A percentile compares a stretch with the other conserved stretches of the same genome.
These are phyloP conservation scores for Apotomis turbidana DNA, from an alignment of 2,888 invertebrate genomes.

Conservation along the genomic window DNA sequence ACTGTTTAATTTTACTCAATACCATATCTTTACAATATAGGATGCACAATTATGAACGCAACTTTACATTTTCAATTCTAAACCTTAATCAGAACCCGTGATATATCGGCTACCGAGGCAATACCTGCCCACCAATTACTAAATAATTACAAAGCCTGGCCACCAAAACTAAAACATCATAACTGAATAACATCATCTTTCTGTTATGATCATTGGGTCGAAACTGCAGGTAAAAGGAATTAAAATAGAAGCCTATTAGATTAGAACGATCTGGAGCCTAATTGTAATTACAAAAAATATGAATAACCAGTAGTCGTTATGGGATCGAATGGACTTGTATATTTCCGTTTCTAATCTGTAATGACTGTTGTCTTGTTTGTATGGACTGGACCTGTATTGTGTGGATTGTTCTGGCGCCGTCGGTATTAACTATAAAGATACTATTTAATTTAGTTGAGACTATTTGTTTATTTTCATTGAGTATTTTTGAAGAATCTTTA, in stretches of 20 bases:
- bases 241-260: constrained; percentile 34
- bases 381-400: not conserved
- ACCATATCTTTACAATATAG: not conserved
- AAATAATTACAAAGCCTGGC: constrained; percentile 75
- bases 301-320: constrained; percentile 30
- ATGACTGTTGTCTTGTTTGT: constrained; percentile 16
- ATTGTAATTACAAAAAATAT: constrained; percentile 32
- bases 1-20: too few relatives aligned
- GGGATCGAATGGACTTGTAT: constrained; percentile 13
- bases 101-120: constrained; percentile 73
- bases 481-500: too few relatives aligned
- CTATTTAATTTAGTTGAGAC: too few relatives aligned
- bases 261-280: constrained; percentile 19
- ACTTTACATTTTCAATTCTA: constrained; percentile 46
- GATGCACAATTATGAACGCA: constrained; percentile 6
- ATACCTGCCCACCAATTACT: constrained; percentile 74
- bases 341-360: constrained; percentile 25
- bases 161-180: constrained; percentile 30
- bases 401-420: not conserved
- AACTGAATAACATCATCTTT: not conserved
- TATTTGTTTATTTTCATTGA: too few relatives aligned
- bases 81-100: constrained; percentile 61
- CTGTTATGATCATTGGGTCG: constrained; percentile 12
- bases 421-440: not conserved
- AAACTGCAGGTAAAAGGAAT: constrained; percentile 14